Percentiles rank a stretch among this genome's conserved stretches.
Evolutionary conservation across 1,140 invertebrate genomes (phyloP).

Genomic region (Pseudomyrmex cubaensis): DNA sequence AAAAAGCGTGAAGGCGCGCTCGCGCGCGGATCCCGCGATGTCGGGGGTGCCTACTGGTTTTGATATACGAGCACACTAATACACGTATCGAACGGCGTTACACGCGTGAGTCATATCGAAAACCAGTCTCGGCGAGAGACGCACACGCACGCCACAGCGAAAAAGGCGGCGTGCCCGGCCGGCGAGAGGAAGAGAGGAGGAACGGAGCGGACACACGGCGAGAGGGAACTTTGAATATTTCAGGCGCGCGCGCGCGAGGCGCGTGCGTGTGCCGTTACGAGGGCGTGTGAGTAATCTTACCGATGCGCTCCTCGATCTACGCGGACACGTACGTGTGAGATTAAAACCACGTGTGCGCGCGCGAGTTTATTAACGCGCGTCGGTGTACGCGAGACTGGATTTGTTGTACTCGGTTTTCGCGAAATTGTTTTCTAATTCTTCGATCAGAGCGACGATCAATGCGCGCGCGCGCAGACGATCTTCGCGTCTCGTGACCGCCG

Average conservation of each 20-base stretch:
- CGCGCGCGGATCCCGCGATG: conserved; percentile 75
- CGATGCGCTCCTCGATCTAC: conserved; percentile 36
- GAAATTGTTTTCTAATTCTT: conserved; percentile 42
- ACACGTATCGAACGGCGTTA: conserved; percentile 78
- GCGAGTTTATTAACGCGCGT: conserved; percentile 32
- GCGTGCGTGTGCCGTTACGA: conserved; percentile 42
- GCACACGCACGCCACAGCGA: conserved; percentile 36
- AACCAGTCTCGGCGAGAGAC: conserved; percentile 78
- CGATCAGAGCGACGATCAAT: not conserved
- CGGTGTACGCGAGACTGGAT: conserved; percentile 3
- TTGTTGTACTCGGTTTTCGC: conserved; percentile 39
- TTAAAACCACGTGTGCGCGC: conserved; percentile 38
- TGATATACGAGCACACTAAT: conserved; percentile 84
- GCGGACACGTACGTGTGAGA: conserved; percentile 48
- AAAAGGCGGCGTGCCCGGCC: conserved; percentile 26
- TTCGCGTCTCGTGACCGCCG: not conserved
- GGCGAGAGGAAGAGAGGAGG: conserved; percentile 1
- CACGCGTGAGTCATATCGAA: conserved; percentile 81
- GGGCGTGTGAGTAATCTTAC: conserved; percentile 50
- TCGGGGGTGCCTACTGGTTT: conserved; percentile 85
- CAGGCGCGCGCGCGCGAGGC: conserved; percentile 47
- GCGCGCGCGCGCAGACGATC: not conserved
- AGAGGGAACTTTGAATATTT: conserved; percentile 74
- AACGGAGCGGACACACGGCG: not conserved
- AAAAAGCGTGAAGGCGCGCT: not conserved